Evolutionary conservation across 2,797 vertebrate genomes (phyloP), one percentile per base, ranked within the genome.

Genomic region (Hippopotamyrus pictus): DNA sequence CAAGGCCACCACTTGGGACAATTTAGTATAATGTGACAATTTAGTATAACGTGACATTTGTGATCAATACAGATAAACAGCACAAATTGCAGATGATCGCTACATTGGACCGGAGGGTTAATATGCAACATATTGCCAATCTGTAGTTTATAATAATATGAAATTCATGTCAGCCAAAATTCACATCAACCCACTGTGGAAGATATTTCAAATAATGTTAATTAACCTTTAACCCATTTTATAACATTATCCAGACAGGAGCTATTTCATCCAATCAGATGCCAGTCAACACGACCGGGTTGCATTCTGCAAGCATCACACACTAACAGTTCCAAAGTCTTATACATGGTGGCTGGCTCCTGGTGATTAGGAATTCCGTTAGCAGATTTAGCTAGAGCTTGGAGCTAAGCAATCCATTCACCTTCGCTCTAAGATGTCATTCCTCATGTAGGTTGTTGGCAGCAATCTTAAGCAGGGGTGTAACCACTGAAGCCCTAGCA

Each of bases 371-470:
- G 91, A 90, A 92, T 91, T 93, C 93, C 92, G 91, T 92, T 92
- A 90, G 37, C 91, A 91, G 88, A 79, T 76, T 92, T 93, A 92
- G 86, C 92, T 92, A 29, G 89, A 91, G 92, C 91, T 90, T 50
- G 37, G 22, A n/a, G 22, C 3, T 17, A 7, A 65, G 53, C 54
- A 65, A 86, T 73, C 59, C 84, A 51, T 53, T 73, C 84, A 73
- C 83, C 84, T 41, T 51, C 59, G 19, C 48, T 54, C 83, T 19
- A 48, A 86, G 29, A 89, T 41, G 33, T 73, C 46, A 51, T 86
- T 69, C 83, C 48, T 54, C 48, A 48, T 86, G 33, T 50, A 73
- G 62, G 33, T 19, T 69, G 83, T 46, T 65, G 88, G 86, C 79
- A 85, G 79, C 83, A 87, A 54, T 53, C 86, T 82, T 65, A 85